Conservation (phyloP, 2,888 invertebrate genomes). For the Liodrosophila aerea region DNA sequence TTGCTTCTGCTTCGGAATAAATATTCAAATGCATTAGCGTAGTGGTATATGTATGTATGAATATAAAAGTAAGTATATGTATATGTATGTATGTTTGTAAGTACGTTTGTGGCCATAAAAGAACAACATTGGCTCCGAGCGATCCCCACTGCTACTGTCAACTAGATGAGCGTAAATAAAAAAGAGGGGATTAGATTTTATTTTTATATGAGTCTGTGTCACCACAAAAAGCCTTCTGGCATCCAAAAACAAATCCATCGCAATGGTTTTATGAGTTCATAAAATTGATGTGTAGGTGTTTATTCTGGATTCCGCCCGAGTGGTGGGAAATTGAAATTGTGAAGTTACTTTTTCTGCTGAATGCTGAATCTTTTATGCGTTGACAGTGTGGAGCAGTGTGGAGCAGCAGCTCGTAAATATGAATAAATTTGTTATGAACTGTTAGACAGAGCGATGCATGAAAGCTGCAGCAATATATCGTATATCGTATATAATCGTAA, state of each 20-base stretch:
- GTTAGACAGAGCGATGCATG: slow-evolving; percentile 43
- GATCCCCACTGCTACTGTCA: slow-evolving; percentile 12
- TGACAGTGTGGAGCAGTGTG: slow-evolving; percentile 10
- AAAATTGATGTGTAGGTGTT: slow-evolving; percentile 67
- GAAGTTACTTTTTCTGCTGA: slow-evolving; percentile 64
- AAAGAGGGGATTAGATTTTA: slow-evolving; percentile 33
- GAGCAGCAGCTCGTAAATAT: slow-evolving; percentile 73
- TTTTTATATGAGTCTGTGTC: slow-evolving; percentile 48
- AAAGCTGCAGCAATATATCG: slow-evolving; percentile 49
- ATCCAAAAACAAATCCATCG: slow-evolving; percentile 65
- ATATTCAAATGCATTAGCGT: slow-evolving; percentile 3
- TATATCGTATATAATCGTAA: slow-evolving; percentile 52
- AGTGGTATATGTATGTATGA: slow-evolving; percentile 33
- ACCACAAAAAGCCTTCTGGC: slow-evolving; percentile 51
- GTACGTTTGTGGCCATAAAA: slow-evolving; percentile 20
- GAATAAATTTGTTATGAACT: slow-evolving; percentile 45
- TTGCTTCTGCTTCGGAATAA: slow-evolving; percentile 1
- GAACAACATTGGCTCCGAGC: slow-evolving; percentile 40
- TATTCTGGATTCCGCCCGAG: slow-evolving; percentile 32
- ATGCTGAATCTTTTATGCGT: slow-evolving; percentile 65
- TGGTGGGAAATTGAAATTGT: slow-evolving; percentile 70
- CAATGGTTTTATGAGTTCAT: slow-evolving; percentile 76
- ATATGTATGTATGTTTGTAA: background rate
- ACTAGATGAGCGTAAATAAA: background rate
- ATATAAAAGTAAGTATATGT: slow-evolving; percentile 3